These are phyloP conservation scores for Zalophus californianus DNA, from an alignment of 2,797 vertebrate genomes.

Conservation along the genomic window DNA sequence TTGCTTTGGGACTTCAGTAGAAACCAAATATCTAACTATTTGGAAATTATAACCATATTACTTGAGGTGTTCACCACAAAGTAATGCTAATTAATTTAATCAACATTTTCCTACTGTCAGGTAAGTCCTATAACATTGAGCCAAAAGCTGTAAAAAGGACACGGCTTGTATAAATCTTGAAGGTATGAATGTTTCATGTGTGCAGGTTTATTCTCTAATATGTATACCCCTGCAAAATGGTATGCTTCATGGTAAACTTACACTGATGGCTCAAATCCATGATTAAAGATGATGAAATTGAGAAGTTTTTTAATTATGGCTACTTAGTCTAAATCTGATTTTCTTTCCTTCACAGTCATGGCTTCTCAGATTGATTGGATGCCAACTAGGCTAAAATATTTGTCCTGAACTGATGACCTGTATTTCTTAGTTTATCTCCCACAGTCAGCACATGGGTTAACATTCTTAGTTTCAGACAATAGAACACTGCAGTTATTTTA, in stretches of 20 bases:
- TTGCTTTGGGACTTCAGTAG: neutral
- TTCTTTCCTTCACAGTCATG: neutral
- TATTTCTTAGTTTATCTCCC: neutral
- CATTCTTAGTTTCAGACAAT: neutral
- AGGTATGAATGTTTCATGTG: neutral
- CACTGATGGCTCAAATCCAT: neutral
- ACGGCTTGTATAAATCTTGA: neutral
- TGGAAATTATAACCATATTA: neutral
- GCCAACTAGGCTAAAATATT: neutral
- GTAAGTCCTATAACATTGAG: neutral
- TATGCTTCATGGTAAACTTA: neutral
- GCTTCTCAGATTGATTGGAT: conserved; percentile 2
- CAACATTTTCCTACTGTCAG: neutral
- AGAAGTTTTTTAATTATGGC: neutral
- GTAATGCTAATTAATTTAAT: neutral
- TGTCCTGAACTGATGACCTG: neutral
- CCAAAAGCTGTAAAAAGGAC: neutral
- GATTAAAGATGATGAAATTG: neutral
- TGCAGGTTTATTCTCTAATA: neutral
- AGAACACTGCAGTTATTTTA: neutral
- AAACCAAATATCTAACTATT: neutral
- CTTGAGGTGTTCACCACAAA: neutral
- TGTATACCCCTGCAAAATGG: neutral
- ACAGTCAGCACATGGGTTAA: neutral
- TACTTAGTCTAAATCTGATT: conserved; percentile 37